phyloP scores from a whole-genome alignment of 2,113 vertebrate genomes.

The Bufo gargarizans region DNA sequence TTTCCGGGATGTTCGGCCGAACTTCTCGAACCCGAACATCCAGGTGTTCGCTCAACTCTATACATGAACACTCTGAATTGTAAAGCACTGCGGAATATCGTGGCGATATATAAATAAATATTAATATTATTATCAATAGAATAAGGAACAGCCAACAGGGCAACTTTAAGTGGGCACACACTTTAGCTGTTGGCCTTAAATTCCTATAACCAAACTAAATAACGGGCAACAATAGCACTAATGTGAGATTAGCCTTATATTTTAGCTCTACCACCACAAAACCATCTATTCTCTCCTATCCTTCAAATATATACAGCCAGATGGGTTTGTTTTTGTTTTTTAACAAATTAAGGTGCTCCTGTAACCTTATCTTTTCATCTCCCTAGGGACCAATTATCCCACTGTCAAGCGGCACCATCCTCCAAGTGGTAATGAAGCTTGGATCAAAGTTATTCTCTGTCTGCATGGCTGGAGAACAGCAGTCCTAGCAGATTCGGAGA shows the following conservation, averaged over 20 bases:
- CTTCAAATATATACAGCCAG: neutral
- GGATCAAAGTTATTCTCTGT: conserved; percentile 52
- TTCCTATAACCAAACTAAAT: too few species aligned
- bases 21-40: too few species aligned
- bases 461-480: conserved; percentile 42
- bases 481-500: conserved; percentile 49
- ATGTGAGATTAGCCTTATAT: neutral
- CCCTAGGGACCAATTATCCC: conserved; percentile 50
- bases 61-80: too few species aligned
- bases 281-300: neutral
- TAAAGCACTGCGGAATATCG: too few species aligned
- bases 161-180: too few species aligned
- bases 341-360: conserved; percentile 39
- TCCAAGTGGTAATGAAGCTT: conserved; percentile 51
- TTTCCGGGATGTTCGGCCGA: too few species aligned
- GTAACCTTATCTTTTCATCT: conserved; percentile 26
- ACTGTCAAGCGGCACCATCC: conserved; percentile 27
- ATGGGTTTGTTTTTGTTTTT: conserved; percentile 23
- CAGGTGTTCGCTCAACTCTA: too few species aligned
- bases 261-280: neutral
- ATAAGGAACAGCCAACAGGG: too few species aligned
- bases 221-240: too few species aligned
- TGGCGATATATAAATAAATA: too few species aligned
- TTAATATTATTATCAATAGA: too few species aligned
- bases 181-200: too few species aligned